Conservation (phyloP, 2,797 vertebrate species). For the Vireo griseus region DNA sequence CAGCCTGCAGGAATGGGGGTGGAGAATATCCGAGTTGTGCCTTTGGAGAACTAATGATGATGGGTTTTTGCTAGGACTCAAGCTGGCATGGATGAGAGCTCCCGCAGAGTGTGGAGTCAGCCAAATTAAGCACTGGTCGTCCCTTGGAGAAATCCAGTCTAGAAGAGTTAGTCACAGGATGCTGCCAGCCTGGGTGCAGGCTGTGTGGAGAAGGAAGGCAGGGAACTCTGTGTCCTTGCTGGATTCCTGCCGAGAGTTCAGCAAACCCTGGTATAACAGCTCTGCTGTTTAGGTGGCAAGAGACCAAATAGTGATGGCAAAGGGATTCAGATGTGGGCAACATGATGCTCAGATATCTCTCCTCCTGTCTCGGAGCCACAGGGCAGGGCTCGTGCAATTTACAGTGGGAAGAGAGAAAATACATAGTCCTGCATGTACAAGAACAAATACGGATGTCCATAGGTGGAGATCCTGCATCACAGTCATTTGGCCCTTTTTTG, state of each 20-base stretch:
- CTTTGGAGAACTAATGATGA: conserved; percentile 59
- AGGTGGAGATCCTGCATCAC: background rate
- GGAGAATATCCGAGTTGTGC: background rate
- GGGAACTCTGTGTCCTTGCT: background rate
- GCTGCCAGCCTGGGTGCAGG: conserved; percentile 29
- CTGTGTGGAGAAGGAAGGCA: background rate
- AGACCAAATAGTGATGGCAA: accelerated
- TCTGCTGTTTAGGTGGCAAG: background rate
- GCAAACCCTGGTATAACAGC: background rate
- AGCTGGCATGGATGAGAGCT: conserved; percentile 55
- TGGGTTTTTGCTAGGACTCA: conserved; percentile 46
- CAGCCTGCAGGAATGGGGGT: conserved; percentile 29
- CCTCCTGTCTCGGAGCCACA: background rate
- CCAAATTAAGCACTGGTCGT: conserved; percentile 12
- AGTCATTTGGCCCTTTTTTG: background rate
- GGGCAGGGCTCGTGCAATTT: background rate
- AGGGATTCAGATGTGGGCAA: accelerated
- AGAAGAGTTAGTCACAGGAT: conserved; percentile 49
- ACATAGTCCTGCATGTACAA: background rate
- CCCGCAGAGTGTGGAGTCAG: conserved; percentile 40
- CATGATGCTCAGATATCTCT: background rate
- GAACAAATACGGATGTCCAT: background rate
- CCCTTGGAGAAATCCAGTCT: conserved; percentile 57
- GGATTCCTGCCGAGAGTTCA: background rate
- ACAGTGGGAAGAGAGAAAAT: background rate